Base-by-base conservation (phyloP, 2,888 invertebrate genomes). In the Eupeodes luniger region DNA sequence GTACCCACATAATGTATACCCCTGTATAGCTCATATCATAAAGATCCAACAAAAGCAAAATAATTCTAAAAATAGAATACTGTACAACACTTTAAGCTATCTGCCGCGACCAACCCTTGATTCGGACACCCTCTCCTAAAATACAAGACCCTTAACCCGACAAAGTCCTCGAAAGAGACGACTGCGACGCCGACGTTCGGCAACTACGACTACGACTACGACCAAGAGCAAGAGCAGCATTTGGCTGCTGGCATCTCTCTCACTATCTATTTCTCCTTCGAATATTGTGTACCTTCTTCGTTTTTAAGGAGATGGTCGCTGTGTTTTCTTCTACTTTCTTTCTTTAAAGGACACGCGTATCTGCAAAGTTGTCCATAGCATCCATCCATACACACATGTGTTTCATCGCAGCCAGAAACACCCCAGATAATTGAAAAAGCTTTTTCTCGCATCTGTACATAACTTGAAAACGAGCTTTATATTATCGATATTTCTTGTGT, bases 61-160 rank as follows among this genome's bases (percentile, higher is more conserved):
- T 78, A 84, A 81, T 47, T 27, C 81, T 81, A 85, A 85, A 85
- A 85, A 85, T 85, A 85, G 85, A 85, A 85, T 76, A 81, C 77
- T 77, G 64, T 57, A 81, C 64, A 70, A 40, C 55, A 85, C 70
- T 81, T 76, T 66, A 76, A 81, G 85, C 47, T 76, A 76, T 64
- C 64, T 64, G 80, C 72, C 51, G 49, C 77, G 40, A 55, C 47
- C 59, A 79, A 40, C 79, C 61, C 69, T 53, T 55, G 34, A 44
- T 51, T 11, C 36, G 53, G 40, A 12, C 36, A 47, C 57, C 51
- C 16, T 55, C 51, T 36, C 49, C 36, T 47, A 47, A 27, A n/a
- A 78, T 16, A 79, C 72, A 51, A 36, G 19, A 57, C 49, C 82
- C 70, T 69, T 47, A 59, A 66, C 36, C 64, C 57, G 57, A 47